Conservation (phyloP, 1,140 invertebrate species). For the Maniola jurtina region DNA sequence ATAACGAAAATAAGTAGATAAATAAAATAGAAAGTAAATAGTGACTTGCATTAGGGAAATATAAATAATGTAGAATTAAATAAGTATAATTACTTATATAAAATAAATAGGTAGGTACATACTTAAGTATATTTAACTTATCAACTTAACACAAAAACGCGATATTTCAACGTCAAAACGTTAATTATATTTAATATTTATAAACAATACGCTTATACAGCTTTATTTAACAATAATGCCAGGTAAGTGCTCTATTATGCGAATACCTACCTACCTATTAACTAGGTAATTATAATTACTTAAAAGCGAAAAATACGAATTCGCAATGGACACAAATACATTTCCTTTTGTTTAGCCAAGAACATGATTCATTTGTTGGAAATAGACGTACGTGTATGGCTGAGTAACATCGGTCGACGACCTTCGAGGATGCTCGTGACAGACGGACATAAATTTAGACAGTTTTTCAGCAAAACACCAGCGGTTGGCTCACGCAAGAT, state of each 20-base stretch:
- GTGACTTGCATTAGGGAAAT: too few relatives aligned
- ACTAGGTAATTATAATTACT: background rate
- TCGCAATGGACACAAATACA: background rate
- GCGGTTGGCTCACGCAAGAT: constrained; percentile 14
- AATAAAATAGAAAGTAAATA: too few relatives aligned
- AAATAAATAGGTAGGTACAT: too few relatives aligned
- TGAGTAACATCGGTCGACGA: constrained; percentile 24
- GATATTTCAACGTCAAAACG: too few relatives aligned
- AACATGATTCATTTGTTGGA: constrained; percentile 26
- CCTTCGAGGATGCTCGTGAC: constrained; percentile 26
- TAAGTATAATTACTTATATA: too few relatives aligned
- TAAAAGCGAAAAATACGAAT: background rate
- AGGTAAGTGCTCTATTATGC: background rate
- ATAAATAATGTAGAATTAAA: too few relatives aligned
- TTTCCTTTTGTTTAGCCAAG: constrained; percentile 6
- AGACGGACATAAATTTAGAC: constrained; percentile 27
- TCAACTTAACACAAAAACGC: too few relatives aligned
- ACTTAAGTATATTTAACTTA: too few relatives aligned
- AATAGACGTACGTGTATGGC: constrained; percentile 26
- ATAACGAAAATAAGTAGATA: too few relatives aligned
- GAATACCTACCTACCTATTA: background rate
- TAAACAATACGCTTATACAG: too few relatives aligned
- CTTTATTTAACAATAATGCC: too few relatives aligned
- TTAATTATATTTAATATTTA: too few relatives aligned
- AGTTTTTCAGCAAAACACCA: constrained; percentile 22